Percentiles rank a stretch among this genome's conserved stretches.
phyloP scores from a whole-genome alignment of 23 tunicate genomes.

The Ciona savignyi region DNA sequence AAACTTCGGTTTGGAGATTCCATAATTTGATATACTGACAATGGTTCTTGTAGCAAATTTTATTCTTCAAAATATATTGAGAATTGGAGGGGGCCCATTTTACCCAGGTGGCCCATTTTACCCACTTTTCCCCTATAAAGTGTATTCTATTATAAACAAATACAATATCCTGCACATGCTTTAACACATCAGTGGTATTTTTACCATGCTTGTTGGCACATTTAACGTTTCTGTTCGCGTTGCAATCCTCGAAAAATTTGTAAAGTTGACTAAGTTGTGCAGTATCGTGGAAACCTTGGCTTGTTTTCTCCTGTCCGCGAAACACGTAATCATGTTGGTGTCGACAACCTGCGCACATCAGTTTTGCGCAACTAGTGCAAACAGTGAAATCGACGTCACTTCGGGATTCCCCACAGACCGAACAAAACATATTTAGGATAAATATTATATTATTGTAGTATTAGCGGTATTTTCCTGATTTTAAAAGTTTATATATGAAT shows the following conservation, averaged over 20 bases:
- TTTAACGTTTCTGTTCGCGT: neutral
- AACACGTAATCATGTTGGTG: conserved; percentile 17
- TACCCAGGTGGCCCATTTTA: neutral
- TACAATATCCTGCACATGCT: too few relatives aligned
- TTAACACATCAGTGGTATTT: neutral
- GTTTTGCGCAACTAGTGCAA: conserved; percentile 12
- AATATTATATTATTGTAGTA: too few relatives aligned
- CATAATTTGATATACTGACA: too few relatives aligned
- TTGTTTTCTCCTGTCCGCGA: neutral
- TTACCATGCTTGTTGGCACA: conserved; percentile 4
- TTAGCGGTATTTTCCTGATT: too few relatives aligned
- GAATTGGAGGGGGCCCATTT: too few relatives aligned
- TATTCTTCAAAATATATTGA: too few relatives aligned
- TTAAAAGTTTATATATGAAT: too few relatives aligned
- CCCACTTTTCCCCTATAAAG: too few relatives aligned
- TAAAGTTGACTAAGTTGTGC: neutral
- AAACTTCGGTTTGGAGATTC: too few relatives aligned
- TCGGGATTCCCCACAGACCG: conserved; percentile 8
- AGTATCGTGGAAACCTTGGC: conserved; percentile 1
- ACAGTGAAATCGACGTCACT: conserved; percentile 6
- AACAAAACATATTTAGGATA: conserved; percentile 10
- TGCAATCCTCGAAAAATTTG: conserved; percentile 1
- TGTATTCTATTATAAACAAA: too few relatives aligned
- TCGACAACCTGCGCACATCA: conserved; percentile 15
- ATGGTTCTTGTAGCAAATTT: too few relatives aligned